Conservation (phyloP, 92 coral and sea anemone species). For the Parazoanthus darwini region DNA sequence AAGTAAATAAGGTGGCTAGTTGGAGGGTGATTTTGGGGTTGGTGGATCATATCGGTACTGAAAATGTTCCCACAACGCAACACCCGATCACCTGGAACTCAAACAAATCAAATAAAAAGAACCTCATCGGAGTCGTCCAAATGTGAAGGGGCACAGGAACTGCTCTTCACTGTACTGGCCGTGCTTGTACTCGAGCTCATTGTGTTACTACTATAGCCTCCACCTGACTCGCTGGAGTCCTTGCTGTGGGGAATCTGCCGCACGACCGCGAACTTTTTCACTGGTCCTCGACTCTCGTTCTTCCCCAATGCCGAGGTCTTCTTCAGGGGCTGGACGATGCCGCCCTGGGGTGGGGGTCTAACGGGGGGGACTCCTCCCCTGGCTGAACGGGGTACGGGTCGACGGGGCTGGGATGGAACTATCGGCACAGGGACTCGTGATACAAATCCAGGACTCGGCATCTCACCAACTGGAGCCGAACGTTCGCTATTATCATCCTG, state of each 20-base stretch:
- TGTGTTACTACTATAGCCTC: constrained; percentile 86
- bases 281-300: constrained; percentile 78
- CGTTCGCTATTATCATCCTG: constrained; percentile 67
- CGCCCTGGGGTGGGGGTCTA: constrained; percentile 58
- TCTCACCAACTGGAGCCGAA: constrained; percentile 56
- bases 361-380: constrained; percentile 71
- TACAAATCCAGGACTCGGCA: constrained; percentile 69
- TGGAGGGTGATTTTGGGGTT: no score
- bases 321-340: constrained; percentile 89
- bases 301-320: constrained; percentile 84
- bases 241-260: constrained; percentile 92
- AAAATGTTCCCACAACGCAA: neutral
- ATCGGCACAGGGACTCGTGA: constrained; percentile 80
- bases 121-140: constrained; percentile 83
- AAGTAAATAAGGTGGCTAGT: no score
- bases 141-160: constrained; percentile 85
- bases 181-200: constrained; percentile 95
- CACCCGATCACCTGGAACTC: neutral
- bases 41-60: no score
- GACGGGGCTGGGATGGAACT: constrained; percentile 88
- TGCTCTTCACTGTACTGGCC: constrained; percentile 97
- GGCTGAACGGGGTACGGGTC: constrained; percentile 76
- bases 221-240: constrained; percentile 60
- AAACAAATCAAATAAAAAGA: constrained; percentile 35
- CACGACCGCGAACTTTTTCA: constrained; percentile 96